These are phyloP conservation scores for Sthenelais limicola DNA, from an alignment of 2,888 invertebrate species.

Conservation along the genomic window DNA sequence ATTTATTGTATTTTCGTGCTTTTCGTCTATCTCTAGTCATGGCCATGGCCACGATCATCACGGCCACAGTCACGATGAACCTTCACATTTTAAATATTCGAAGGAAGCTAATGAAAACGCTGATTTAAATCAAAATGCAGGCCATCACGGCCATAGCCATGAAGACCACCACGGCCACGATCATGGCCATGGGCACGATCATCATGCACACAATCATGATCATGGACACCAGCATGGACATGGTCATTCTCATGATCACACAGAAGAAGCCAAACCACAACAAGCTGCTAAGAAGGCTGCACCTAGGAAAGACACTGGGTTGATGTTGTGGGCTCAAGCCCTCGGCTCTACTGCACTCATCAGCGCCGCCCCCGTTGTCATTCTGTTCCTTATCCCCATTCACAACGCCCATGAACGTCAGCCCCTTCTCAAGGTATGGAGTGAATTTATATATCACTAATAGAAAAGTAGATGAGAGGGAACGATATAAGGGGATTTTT, in stretches of 20 bases:
- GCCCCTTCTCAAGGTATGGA: slow-evolving; percentile 87
- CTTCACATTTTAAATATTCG: slow-evolving; percentile 34
- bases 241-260: slow-evolving; percentile 71
- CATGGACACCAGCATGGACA: slow-evolving; percentile 55
- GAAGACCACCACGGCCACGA: slow-evolving; percentile 29
- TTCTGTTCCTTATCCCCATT: slow-evolving; percentile 93
- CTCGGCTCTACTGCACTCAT: slow-evolving; percentile 92
- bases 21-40: slow-evolving; percentile 9
- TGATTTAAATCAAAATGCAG: background rate
- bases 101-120: background rate
- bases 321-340: slow-evolving; percentile 83
- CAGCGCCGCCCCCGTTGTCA: slow-evolving; percentile 93
- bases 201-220: slow-evolving; percentile 44
- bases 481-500: no score
- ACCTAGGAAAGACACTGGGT: slow-evolving; percentile 59
- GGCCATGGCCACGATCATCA: slow-evolving; percentile 18
- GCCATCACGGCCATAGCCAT: slow-evolving; percentile 38
- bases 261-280: slow-evolving; percentile 62
- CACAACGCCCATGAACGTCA: slow-evolving; percentile 83
- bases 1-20: slow-evolving; percentile 1
- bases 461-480: no score
- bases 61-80: slow-evolving; percentile 8
- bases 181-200: slow-evolving; percentile 44
- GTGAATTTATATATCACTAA: no score
- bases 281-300: slow-evolving; percentile 43